These are phyloP conservation scores for Chroicocephalus ridibundus DNA, from an alignment of 2,113 vertebrate genomes.

Conservation along the genomic window DNA sequence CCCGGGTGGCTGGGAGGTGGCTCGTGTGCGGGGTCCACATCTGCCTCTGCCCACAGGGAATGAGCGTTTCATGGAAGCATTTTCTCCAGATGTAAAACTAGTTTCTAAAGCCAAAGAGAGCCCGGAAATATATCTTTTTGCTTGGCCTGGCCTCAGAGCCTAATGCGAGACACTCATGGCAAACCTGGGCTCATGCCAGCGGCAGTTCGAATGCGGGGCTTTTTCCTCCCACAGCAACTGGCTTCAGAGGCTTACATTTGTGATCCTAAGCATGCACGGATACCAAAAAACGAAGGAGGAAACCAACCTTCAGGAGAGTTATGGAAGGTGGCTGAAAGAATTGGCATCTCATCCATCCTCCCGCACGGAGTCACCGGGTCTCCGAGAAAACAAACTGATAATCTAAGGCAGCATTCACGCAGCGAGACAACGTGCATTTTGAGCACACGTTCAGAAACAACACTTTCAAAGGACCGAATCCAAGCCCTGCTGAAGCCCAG, in stretches of 20 bases:
- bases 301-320: background rate
- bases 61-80: background rate
- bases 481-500: background rate
- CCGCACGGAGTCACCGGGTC: background rate
- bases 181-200: background rate
- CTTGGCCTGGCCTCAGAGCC: background rate
- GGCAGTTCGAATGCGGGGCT: background rate
- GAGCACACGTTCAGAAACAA: background rate
- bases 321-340: background rate
- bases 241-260: background rate
- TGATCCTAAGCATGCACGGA: background rate
- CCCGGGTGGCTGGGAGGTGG: background rate
- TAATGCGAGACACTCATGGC: background rate
- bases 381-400: background rate
- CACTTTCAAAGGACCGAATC: background rate
- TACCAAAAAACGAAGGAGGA: background rate
- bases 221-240: background rate
- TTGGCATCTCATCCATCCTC: background rate
- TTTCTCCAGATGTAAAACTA: conserved; percentile 48
- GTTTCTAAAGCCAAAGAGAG: conserved; percentile 28
- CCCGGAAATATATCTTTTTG: background rate
- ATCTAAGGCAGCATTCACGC: background rate
- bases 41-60: conserved; percentile 41
- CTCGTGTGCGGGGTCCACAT: background rate
- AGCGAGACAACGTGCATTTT: background rate